Conservation (phyloP, 2,888 invertebrate species). For the Agrotis puta region DNA sequence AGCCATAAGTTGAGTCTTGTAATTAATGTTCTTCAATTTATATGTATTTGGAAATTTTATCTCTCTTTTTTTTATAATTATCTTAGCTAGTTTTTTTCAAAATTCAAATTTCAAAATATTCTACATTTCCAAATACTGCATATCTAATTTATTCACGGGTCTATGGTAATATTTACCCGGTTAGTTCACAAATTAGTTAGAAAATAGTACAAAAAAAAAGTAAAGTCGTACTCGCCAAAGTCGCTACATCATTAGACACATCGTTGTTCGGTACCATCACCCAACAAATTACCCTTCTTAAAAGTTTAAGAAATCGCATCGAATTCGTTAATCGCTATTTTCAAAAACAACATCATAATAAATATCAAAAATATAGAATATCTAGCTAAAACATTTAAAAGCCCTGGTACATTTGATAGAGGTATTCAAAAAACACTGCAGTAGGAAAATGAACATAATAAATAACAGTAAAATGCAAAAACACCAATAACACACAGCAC, state of each 20-base stretch:
- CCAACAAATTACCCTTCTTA: background rate
- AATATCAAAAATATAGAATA: background rate
- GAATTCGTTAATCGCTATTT: background rate
- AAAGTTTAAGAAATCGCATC: background rate
- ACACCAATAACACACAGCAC: slow-evolving; percentile 33
- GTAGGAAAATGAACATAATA: background rate
- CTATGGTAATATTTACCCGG: too few relatives aligned
- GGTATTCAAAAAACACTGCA: too few relatives aligned
- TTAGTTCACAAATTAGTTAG: too few relatives aligned
- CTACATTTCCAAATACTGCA: too few relatives aligned
- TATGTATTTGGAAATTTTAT: too few relatives aligned
- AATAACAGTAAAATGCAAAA: background rate
- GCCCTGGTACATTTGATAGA: too few relatives aligned
- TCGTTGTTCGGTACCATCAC: background rate
- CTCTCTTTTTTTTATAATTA: too few relatives aligned
- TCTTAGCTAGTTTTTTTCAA: background rate
- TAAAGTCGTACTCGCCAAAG: too few relatives aligned
- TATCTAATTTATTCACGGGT: too few relatives aligned
- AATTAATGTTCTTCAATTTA: background rate
- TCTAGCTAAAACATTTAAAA: background rate
- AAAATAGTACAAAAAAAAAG: too few relatives aligned
- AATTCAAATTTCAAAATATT: too few relatives aligned
- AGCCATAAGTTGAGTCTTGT: background rate
- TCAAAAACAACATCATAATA: background rate
- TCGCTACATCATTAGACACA: background rate